A percentile compares a stretch with the other conserved stretches of the same genome.
Evolutionary conservation across 2,797 vertebrate genomes (phyloP).

Genomic region (Dallia pectoralis): DNA sequence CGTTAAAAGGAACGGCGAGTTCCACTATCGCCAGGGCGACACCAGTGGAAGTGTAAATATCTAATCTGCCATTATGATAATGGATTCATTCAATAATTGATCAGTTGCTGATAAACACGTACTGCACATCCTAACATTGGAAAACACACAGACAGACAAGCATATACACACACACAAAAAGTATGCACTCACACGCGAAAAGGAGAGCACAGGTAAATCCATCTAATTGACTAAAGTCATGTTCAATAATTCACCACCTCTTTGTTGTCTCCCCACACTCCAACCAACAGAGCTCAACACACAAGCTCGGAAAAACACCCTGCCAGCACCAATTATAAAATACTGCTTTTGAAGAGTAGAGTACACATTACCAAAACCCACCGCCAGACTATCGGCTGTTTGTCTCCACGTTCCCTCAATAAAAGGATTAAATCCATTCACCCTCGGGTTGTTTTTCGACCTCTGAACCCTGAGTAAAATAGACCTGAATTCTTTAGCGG

Average conservation of each 20-base stretch:
- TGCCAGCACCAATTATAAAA: background rate
- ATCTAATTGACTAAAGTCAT: too few relatives aligned
- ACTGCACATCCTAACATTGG: too few relatives aligned
- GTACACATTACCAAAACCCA: background rate
- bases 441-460: background rate
- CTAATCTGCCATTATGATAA: constrained; percentile 55
- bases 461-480: background rate
- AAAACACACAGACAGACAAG: too few relatives aligned
- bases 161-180: too few relatives aligned
- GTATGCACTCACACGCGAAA: too few relatives aligned
- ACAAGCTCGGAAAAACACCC: constrained; percentile 17
- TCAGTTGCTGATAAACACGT: too few relatives aligned
- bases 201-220: too few relatives aligned
- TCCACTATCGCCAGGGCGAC: constrained; percentile 63
- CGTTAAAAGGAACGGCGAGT: constrained; percentile 53
- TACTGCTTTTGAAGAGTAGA: background rate
- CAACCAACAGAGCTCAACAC: constrained; percentile 32
- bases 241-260: too few relatives aligned
- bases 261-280: constrained; percentile 36
- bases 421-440: background rate
- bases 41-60: constrained; percentile 66
- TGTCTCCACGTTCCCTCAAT: background rate
- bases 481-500: background rate
- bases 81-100: constrained; percentile 64
- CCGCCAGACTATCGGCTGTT: background rate